Conservation (phyloP, 2,888 invertebrate species). For the Habrosyne pyritoides region DNA sequence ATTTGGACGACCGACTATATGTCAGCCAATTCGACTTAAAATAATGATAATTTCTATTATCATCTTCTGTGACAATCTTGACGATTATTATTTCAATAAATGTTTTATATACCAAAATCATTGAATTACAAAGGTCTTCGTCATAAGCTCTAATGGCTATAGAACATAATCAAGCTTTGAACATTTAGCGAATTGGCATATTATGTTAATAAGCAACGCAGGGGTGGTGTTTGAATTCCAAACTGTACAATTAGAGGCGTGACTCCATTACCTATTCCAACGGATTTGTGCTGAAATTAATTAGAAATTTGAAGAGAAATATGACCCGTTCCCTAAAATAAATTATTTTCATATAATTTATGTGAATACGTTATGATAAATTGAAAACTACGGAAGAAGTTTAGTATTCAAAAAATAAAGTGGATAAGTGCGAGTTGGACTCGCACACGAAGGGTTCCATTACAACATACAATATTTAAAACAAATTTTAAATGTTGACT, state of each 20-base stretch:
- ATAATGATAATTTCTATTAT: too few species aligned
- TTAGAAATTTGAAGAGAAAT: conserved; percentile 1
- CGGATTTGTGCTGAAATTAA: neutral
- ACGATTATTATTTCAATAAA: too few species aligned
- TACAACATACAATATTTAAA: too few species aligned
- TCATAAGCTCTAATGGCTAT: neutral
- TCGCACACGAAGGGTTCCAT: too few species aligned
- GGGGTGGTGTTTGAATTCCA: neutral
- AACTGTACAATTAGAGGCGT: conserved; percentile 1
- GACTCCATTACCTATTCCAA: neutral
- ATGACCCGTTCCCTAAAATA: neutral
- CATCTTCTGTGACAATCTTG: too few species aligned
- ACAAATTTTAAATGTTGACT: too few species aligned
- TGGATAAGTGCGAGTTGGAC: too few species aligned
- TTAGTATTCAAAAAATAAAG: neutral
- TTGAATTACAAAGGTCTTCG: neutral
- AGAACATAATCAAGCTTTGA: conserved; percentile 1
- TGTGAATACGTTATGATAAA: neutral
- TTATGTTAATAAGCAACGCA: neutral
- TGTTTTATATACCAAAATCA: neutral
- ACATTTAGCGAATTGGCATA: conserved; percentile 1
- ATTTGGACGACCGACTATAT: too few species aligned
- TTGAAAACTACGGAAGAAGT: neutral
- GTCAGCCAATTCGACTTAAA: too few species aligned
- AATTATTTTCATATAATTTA: neutral